Evolutionary conservation across 2,888 invertebrate genomes (phyloP).

Genomic region (Oegoconia quadripuncta): DNA sequence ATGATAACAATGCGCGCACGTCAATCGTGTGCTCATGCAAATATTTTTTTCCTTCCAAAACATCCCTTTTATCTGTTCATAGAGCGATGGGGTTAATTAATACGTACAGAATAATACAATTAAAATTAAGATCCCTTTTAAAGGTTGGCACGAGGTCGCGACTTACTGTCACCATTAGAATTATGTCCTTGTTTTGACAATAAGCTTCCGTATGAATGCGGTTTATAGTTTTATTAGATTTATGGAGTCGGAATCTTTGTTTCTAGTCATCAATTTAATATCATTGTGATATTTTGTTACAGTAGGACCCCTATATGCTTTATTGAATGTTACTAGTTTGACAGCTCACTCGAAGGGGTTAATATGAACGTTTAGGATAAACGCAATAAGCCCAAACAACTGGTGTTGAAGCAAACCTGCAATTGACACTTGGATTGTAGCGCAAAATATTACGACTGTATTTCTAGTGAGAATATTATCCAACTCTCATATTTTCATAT

Average conservation of each 20-base stretch:
- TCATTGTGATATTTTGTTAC: conserved; percentile 54
- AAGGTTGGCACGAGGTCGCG: conserved; percentile 68
- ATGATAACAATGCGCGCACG: conserved; percentile 76
- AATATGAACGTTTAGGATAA: conserved; percentile 74
- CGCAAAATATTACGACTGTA: conserved; percentile 42
- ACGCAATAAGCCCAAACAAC: conserved; percentile 75
- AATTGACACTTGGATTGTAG: conserved; percentile 68
- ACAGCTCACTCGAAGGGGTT: conserved; percentile 76
- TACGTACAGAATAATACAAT: conserved; percentile 74
- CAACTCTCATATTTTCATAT: neutral
- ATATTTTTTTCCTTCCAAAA: conserved; percentile 73
- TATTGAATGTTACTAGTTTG: conserved; percentile 66
- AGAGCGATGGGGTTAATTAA: conserved; percentile 76
- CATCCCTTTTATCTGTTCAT: conserved; percentile 72
- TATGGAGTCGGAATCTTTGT: conserved; percentile 61
- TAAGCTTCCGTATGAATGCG: conserved; percentile 55
- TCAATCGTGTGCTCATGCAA: conserved; percentile 79
- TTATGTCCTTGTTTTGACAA: conserved; percentile 72
- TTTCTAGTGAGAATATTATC: conserved; percentile 17
- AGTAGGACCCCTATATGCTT: conserved; percentile 50
- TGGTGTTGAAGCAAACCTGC: conserved; percentile 71
- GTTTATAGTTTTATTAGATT: conserved; percentile 62
- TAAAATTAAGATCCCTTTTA: conserved; percentile 69
- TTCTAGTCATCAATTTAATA: conserved; percentile 62
- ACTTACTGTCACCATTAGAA: conserved; percentile 72